phyloP scores from a whole-genome alignment of 2,797 vertebrate genomes.

The Anguilla obscura region DNA sequence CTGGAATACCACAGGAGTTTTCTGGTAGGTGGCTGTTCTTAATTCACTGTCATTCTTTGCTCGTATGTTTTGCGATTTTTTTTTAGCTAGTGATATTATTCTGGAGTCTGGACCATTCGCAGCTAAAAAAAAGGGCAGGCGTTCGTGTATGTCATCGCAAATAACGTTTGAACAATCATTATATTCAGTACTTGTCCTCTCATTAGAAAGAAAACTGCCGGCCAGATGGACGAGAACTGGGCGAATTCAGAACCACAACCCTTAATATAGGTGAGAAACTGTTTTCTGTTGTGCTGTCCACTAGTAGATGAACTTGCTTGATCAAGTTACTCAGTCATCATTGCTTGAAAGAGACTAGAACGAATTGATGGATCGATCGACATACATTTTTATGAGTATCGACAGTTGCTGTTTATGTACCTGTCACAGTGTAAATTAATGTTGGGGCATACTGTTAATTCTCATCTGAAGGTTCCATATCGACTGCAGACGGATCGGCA shows the following conservation, averaged over 20 bases:
- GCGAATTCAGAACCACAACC: conserved; percentile 91
- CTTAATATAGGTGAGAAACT: conserved; percentile 85
- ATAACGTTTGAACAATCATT: neutral
- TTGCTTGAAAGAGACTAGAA: neutral
- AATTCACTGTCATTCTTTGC: neutral
- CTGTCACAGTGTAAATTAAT: neutral
- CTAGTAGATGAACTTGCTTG: neutral
- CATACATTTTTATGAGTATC: neutral
- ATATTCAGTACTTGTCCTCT: conserved; percentile 5
- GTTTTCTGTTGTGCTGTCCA: neutral
- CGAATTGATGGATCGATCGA: neutral
- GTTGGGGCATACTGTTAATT: neutral
- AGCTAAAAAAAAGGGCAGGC: too few relatives aligned
- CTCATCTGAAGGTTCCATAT: conserved; percentile 80
- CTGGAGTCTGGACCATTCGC: too few relatives aligned
- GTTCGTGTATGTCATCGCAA: neutral
- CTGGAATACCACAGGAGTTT: conserved; percentile 94
- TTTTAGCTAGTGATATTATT: too few relatives aligned
- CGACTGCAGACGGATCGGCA: conserved; percentile 92
- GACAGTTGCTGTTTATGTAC: neutral
- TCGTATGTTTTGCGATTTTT: neutral
- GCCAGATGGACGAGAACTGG: conserved; percentile 89
- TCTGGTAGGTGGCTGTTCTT: conserved; percentile 73
- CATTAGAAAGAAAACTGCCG: conserved; percentile 93
- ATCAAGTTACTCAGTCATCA: neutral